phyloP scores from a whole-genome alignment of 2,888 invertebrate genomes.

The Syrphus vitripennis region DNA sequence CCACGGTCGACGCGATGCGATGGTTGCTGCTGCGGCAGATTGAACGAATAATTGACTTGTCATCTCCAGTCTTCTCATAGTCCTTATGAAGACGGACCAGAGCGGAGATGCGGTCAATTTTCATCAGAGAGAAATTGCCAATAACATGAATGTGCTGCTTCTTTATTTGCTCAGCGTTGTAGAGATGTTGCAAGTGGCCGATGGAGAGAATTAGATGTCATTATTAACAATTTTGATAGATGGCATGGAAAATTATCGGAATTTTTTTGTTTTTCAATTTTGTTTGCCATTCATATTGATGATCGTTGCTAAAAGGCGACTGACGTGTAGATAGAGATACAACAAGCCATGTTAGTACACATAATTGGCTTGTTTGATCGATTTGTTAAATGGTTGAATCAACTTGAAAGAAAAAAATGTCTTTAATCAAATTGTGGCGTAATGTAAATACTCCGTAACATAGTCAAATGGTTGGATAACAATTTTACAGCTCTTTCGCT shows the following conservation, averaged over 20 bases:
- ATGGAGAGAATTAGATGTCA: slow-evolving; percentile 41
- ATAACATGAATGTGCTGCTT: slow-evolving; percentile 38
- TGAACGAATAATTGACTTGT: slow-evolving; percentile 64
- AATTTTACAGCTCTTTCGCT: slow-evolving; percentile 18
- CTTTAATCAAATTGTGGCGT: slow-evolving; percentile 5
- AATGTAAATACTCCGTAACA: background rate
- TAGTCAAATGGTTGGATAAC: background rate
- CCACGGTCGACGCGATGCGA: slow-evolving; percentile 4
- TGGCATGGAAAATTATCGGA: slow-evolving; percentile 20
- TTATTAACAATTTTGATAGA: slow-evolving; percentile 60
- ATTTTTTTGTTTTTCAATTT: background rate
- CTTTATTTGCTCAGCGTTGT: slow-evolving; percentile 50
- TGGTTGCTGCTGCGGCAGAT: background rate
- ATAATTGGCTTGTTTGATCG: slow-evolving; percentile 31
- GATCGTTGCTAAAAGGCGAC: background rate
- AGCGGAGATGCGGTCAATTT: slow-evolving; percentile 54
- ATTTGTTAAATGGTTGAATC: slow-evolving; percentile 19
- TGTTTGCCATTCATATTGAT: background rate
- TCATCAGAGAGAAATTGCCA: slow-evolving; percentile 60
- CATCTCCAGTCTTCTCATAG: slow-evolving; percentile 32
- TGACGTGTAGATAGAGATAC: too few species aligned
- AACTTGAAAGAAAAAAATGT: background rate
- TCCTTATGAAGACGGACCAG: slow-evolving; percentile 9
- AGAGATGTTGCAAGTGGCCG: background rate
- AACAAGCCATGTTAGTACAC: background rate